Evolutionary conservation across 2,113 vertebrate genomes (phyloP), one percentile per base, ranked within the genome.

Genomic region (Anhinga anhinga): DNA sequence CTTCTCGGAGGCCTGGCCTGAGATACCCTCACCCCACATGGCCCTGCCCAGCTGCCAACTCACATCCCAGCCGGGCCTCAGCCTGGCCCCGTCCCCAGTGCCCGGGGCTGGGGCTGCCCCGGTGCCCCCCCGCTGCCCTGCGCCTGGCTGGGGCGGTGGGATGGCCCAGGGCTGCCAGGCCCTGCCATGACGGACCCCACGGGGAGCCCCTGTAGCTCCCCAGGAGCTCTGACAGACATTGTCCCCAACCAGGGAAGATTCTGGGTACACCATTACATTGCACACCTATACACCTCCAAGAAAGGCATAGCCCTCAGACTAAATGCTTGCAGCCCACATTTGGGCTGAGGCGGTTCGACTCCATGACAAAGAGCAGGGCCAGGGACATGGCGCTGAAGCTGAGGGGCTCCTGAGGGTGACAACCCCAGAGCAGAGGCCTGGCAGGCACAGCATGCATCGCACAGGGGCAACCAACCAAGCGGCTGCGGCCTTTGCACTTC

Each of bases 1-100:
- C 25, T 20, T 62, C 11, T 17, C 12, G 3, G 0, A 49, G 9
- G 10, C 40, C 40, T n/a, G 40, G 34, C 45, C 38, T 45, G 34
- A 53, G 45, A 62, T 26, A n/a, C 15, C 10, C 11, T 11, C 1
- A 1, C 7, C 9, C 27, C 0, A 0, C 7, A 16, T 0, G 1
- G 65, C 30, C 13, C 50, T n/a, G 25, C 42, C 42, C 11, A 18
- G 47, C 25, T 38, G 34, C 34, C 25, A 30, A 49, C 56, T 23
- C 2, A 2, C 40, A 22, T 20, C 36, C 34, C 15, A 3, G 30
- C n/a, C 10, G 1, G 0, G 30, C 47, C 65, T 53, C 21, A 4
- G 30, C 30, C 15, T 3, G 0, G 7, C 11, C 61, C 29, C 4
- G 1, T 18, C 23, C 52, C 14, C 34, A n/a, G 5, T 20, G 21